Evolutionary conservation across 2,888 invertebrate genomes (phyloP).

Genomic region (Gnatocerus cornutus): DNA sequence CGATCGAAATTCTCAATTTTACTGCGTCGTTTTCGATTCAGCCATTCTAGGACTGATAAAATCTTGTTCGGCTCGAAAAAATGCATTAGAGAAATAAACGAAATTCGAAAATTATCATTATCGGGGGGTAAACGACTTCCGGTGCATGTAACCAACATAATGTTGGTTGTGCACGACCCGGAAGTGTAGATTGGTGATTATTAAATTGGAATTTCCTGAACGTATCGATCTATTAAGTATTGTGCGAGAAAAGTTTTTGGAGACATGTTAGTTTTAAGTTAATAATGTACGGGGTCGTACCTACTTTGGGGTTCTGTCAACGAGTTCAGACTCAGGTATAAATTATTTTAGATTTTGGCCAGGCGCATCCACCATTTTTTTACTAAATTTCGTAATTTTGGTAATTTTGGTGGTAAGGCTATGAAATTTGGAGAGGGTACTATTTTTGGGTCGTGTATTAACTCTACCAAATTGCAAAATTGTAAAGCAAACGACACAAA

Average conservation of each 20-base stretch:
- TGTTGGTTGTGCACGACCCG: slow-evolving; percentile 36
- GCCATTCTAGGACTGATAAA: too few species aligned
- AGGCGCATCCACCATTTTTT: too few species aligned
- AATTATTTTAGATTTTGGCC: too few species aligned
- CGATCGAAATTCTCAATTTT: slow-evolving; percentile 46
- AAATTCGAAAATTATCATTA: not conserved
- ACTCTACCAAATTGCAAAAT: too few species aligned
- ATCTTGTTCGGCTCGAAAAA: not conserved
- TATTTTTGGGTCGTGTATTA: too few species aligned
- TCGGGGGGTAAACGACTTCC: slow-evolving; percentile 36
- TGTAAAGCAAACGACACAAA: too few species aligned
- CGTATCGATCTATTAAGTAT: slow-evolving; percentile 34
- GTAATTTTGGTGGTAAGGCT: too few species aligned
- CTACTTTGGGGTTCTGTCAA: too few species aligned
- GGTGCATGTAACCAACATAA: slow-evolving; percentile 27
- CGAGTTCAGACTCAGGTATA: too few species aligned
- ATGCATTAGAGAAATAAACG: slow-evolving; percentile 4
- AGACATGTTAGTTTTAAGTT: slow-evolving; percentile 1
- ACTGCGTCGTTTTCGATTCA: slow-evolving; percentile 35
- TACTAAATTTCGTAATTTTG: too few species aligned
- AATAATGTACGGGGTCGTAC: not conserved
- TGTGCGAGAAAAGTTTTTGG: not conserved
- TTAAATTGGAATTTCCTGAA: slow-evolving; percentile 42
- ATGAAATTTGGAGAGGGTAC: too few species aligned
- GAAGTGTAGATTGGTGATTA: slow-evolving; percentile 45